Evolutionary conservation across 2,797 vertebrate genomes (phyloP), one percentile per base, ranked within the genome.

Genomic region (Sparus aurata): DNA sequence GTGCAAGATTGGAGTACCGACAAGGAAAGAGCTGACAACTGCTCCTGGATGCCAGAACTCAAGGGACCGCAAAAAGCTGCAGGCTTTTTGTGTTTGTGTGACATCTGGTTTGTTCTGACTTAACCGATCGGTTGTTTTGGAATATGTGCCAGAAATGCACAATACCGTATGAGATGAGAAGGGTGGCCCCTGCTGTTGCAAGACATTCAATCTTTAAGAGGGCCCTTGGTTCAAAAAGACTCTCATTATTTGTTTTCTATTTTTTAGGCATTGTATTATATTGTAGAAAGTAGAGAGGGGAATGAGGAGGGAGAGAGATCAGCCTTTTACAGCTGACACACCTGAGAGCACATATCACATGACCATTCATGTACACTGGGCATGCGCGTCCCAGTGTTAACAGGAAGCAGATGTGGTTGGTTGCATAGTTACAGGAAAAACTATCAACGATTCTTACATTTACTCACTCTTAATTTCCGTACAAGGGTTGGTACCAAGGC

Each of bases 141-240:
- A 69, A 53, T 22, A 66, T 68, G 58, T 61, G 3, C 5, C 15
- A n/a, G 30, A 47, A 54, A 77, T 46, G 49, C 54, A 43, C 6
- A 30, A 62, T 20, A 62, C 46, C 47, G 9, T 62, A 50, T 66
- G 69, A 77, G 60, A 79, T 0, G 20, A 73, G 57, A 34, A 71
- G n/a, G 30, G 75, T 69, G 46, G 46, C 16, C 66, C 41, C 16
- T 70, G 43, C 41, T 65, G 11, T 46, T 65, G 55, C 41, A 58
- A 43, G 49, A 62, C 52, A 30, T 15, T 7, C 12, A 68, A 23
- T 71, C 49, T 58, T 74, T 34, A 80, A 57, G 20, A 74, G 17
- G 59, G 22, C 3, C 38, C 50, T 5, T 45, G 64, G 69, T 72
- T 30, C 41, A 57, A 46, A 13, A 27, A 58, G 53, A 53, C 12